Percentiles rank a stretch among this genome's conserved stretches.
These are phyloP conservation scores for Halcyon malimbica DNA, from an alignment of 2,113 vertebrate species.

Conservation along the genomic window DNA sequence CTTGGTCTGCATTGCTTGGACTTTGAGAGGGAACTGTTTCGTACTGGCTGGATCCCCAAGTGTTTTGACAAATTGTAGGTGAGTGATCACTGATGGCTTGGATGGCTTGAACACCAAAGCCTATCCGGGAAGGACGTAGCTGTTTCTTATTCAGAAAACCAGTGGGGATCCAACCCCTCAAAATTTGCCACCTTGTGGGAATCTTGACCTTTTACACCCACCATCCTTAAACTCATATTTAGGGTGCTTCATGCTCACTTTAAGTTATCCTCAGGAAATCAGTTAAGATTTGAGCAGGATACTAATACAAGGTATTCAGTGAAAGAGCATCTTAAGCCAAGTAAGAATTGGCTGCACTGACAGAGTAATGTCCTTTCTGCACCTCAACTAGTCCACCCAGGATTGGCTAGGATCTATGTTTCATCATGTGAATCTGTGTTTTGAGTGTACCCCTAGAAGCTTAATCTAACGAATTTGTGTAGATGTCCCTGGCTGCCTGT, in stretches of 20 bases:
- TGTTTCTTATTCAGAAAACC: neutral
- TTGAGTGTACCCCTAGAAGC: neutral
- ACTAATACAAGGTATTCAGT: neutral
- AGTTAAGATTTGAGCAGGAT: neutral
- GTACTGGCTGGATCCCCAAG: neutral
- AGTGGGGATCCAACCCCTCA: neutral
- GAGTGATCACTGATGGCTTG: neutral
- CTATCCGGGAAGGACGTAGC: neutral
- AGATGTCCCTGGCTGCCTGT: neutral
- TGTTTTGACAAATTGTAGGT: neutral
- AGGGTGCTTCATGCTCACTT: neutral
- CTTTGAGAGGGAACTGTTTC: neutral
- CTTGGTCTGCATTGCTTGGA: neutral
- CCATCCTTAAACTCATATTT: accelerated
- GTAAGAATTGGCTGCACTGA: neutral
- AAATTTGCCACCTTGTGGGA: neutral
- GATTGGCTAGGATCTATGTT: neutral
- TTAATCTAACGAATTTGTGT: neutral
- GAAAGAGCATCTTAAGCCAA: neutral
- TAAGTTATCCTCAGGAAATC: neutral
- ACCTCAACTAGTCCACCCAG: neutral
- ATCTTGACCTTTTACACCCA: neutral
- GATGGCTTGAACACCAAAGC: neutral
- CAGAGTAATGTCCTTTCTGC: neutral
- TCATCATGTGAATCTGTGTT: neutral